Evolutionary conservation across 2,888 invertebrate species (phyloP).

Genomic region (Boloria selene): DNA sequence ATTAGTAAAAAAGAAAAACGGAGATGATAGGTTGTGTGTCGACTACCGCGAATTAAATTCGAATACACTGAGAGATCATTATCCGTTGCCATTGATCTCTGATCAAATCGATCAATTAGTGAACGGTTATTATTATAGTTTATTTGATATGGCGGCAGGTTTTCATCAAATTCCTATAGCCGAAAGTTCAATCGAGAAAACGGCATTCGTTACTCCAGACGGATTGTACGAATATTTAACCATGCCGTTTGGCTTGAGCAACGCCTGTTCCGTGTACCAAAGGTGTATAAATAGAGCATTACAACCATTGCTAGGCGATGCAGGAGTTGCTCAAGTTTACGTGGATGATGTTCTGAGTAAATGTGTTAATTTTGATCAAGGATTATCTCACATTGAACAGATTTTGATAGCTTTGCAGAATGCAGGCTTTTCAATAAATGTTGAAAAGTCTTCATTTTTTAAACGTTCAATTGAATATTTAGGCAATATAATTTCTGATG

Average conservation of each 20-base stretch:
- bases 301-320: not conserved
- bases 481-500: conserved; percentile 43
- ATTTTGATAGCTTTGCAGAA: conserved; percentile 41
- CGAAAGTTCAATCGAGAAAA: not conserved
- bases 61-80: conserved; percentile 43
- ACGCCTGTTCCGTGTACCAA: conserved; percentile 44
- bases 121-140: conserved; percentile 31
- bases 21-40: conserved; percentile 42
- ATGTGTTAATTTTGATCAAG: conserved; percentile 30
- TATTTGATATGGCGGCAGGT: conserved; percentile 44
- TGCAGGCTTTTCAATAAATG: conserved; percentile 46
- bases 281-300: conserved; percentile 40
- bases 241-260: conserved; percentile 48
- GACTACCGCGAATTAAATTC: conserved; percentile 43
- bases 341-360: conserved; percentile 47
- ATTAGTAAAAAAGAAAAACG: conserved; percentile 3
- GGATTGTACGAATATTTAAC: conserved; percentile 22
- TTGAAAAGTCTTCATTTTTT: conserved; percentile 42
- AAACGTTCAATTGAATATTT: conserved; percentile 45
- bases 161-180: conserved; percentile 46
- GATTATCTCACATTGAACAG: conserved; percentile 38
- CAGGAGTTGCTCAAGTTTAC: conserved; percentile 41
- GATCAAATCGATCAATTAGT: conserved; percentile 44
- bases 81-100: conserved; percentile 42
- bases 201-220: not conserved